phyloP scores from a whole-genome alignment of 2,888 invertebrate genomes.

The Andrena hattorfiana region DNA sequence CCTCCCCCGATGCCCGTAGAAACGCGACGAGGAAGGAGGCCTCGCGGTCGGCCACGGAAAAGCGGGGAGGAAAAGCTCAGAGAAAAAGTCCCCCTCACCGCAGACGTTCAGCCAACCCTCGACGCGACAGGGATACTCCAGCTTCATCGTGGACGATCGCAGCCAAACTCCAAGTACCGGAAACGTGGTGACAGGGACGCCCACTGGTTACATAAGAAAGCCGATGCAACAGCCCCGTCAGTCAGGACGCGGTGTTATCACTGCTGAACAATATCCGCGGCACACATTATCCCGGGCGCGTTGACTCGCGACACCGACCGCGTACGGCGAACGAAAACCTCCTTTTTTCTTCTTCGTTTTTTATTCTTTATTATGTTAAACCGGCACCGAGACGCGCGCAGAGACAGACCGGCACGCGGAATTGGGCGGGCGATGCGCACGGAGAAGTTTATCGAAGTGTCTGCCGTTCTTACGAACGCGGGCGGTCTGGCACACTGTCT shows the following conservation, averaged over 20 bases:
- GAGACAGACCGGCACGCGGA: constrained; percentile 17
- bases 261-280: constrained; percentile 59
- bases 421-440: constrained; percentile 29
- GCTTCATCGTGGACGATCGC: constrained; percentile 77
- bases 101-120: constrained; percentile 88
- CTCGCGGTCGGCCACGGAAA: not conserved
- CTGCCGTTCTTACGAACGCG: constrained; percentile 47
- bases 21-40: not conserved
- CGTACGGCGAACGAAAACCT: constrained; percentile 1
- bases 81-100: constrained; percentile 83
- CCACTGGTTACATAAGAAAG: constrained; percentile 64
- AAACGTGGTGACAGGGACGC: constrained; percentile 42
- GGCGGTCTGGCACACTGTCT: constrained; percentile 46
- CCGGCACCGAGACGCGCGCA: constrained; percentile 19
- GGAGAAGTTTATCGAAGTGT: constrained; percentile 23
- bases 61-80: constrained; percentile 4
- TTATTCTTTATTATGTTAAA: not conserved
- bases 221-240: constrained; percentile 26
- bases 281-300: constrained; percentile 62
- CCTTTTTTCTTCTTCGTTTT: not conserved
- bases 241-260: constrained; percentile 53
- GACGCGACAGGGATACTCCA: constrained; percentile 87
- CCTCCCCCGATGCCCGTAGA: not conserved
- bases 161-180: constrained; percentile 36
- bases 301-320: constrained; percentile 3